Percentiles rank a stretch among this genome's conserved stretches.
These are phyloP conservation scores for Xyrichtys novacula DNA, from an alignment of 2,797 vertebrate genomes.

Conservation along the genomic window DNA sequence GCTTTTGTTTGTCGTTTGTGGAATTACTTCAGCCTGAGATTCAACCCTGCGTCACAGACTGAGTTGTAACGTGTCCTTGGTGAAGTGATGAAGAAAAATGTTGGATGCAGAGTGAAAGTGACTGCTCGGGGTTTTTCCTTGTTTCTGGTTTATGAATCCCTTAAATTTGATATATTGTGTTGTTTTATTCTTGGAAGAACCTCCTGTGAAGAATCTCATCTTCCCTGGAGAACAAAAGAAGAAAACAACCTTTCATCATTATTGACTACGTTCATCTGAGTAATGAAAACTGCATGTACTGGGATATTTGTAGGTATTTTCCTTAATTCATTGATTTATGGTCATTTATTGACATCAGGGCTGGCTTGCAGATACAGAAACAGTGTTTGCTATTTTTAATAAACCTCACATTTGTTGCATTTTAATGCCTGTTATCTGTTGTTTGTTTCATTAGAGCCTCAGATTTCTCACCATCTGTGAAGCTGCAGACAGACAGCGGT, in stretches of 20 bases:
- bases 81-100: background rate
- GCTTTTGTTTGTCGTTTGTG: slow-evolving; percentile 5
- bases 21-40: slow-evolving; percentile 17
- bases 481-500: slow-evolving; percentile 45
- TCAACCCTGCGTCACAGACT: background rate
- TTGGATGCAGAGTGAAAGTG: background rate
- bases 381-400: slow-evolving; percentile 26
- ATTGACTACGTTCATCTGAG: no score
- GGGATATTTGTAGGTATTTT: background rate
- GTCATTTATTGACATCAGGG: background rate
- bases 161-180: background rate
- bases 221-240: background rate
- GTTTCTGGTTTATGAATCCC: slow-evolving; percentile 3
- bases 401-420: slow-evolving; percentile 40
- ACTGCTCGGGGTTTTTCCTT: background rate
- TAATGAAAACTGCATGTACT: background rate
- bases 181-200: background rate
- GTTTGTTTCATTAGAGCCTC: slow-evolving; percentile 44
- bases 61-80: background rate
- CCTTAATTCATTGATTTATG: background rate
- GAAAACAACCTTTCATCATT: no score
- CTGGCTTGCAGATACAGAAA: slow-evolving; percentile 6
- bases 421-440: slow-evolving; percentile 53
- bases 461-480: slow-evolving; percentile 53
- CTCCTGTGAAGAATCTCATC: background rate